A percentile compares a stretch with the other conserved stretches of the same genome.
Evolutionary conservation across 1,140 invertebrate genomes (phyloP).

Genomic region (Stegodyphus mimosarum): DNA sequence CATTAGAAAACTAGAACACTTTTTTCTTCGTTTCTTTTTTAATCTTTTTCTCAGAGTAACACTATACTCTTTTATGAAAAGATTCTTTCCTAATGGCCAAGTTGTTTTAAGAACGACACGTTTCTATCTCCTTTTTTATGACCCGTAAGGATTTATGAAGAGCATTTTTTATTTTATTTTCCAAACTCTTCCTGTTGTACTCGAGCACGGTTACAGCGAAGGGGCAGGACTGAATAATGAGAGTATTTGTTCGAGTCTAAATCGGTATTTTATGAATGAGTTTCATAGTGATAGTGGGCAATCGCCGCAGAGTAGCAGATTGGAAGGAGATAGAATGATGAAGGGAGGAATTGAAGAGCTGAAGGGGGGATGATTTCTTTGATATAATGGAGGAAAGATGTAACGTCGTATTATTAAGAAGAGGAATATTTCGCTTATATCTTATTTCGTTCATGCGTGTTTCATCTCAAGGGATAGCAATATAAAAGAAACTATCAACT

Average conservation of each 20-base stretch:
- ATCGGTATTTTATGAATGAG: conserved; percentile 51
- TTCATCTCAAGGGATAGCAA: no score
- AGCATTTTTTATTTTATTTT: background rate
- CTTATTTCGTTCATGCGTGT: no score
- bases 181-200: conserved; percentile 11
- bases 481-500: no score
- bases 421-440: no score
- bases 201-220: conserved; percentile 18
- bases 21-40: no score
- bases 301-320: background rate
- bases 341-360: background rate
- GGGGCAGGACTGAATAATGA: conserved; percentile 42
- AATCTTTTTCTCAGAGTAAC: background rate
- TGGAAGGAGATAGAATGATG: background rate
- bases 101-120: conserved; percentile 41
- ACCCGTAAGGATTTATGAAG: no score
- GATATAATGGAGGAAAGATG: background rate
- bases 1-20: no score
- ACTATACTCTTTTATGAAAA: conserved; percentile 17
- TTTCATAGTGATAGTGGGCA: background rate
- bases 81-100: conserved; percentile 16
- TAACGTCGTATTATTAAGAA: background rate
- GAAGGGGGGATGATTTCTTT: background rate
- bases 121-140: background rate
- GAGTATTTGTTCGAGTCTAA: conserved; percentile 33